Evolutionary conservation across 2,113 vertebrate genomes (phyloP), one percentile per base, ranked within the genome.

Genomic region (Ctenomys sociabilis): DNA sequence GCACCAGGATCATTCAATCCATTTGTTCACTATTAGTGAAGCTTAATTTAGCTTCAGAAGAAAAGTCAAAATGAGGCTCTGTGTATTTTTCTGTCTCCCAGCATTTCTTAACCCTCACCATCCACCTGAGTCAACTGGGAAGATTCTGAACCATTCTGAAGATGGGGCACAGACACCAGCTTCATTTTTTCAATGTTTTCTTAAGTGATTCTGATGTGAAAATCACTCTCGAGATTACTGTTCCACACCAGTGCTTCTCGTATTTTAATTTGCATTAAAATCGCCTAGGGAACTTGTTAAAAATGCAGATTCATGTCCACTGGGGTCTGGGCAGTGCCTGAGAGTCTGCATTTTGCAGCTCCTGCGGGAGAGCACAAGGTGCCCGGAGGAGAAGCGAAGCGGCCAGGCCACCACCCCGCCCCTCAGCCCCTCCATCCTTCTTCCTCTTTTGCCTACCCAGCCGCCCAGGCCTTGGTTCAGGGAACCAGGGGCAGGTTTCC

Each of bases 261-360:
- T 26, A 72, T 90, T 91, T 94, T 87, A 80, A 81, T 93, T 95
- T 93, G 87, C 94, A n/a, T 91, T 82, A 93, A 95, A 87, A 70
- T 64, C n/a, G 68, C 94, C 32, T 64, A 17, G 85, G 77, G 90
- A 52, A 59, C 85, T 78, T 85, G 54, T 87, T 83, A 32, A 19
- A 78, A 75, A 84, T 57, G 59, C 26, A 81, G 49, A 40, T 77
- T 95, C 30, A 0, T 32, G 35, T 70, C 30, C n/a, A 8, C 54
- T 43, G 24, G 78, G 43, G 21, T 72, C 61, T 13, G 30, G 52
- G 45, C 83, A 17, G 32, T 43, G 87, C 81, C 95, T 28, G 57
- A 57, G 83, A 45, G 17, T 40, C 57, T 17, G 83, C 57, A 49
- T 96, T 96, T 81, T 75, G 77, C 45, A 24, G 24, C 17, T 5